phyloP scores from a whole-genome alignment of 2,888 invertebrate genomes.

The Erynnis tages region DNA sequence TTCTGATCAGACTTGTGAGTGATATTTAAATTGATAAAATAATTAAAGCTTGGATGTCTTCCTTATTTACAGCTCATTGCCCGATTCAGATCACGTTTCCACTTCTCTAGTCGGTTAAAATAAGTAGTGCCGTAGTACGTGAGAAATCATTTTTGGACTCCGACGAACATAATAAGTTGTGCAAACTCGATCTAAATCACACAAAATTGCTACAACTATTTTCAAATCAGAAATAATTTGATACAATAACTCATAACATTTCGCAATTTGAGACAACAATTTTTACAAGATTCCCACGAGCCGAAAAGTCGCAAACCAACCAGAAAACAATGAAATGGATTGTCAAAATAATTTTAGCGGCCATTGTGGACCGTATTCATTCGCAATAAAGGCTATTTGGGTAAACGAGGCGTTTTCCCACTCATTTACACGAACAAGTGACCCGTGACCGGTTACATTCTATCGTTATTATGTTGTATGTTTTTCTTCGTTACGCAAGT shows the following conservation, averaged over 20 bases:
- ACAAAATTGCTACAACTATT: slow-evolving; percentile 17
- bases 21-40: too few relatives aligned
- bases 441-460: slow-evolving; percentile 21
- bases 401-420: slow-evolving; percentile 12
- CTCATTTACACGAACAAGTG: slow-evolving; percentile 18
- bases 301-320: slow-evolving; percentile 7
- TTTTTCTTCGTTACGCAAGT: slow-evolving; percentile 12
- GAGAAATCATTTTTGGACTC: slow-evolving; percentile 10
- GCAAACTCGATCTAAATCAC: slow-evolving; percentile 7
- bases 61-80: too few relatives aligned
- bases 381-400: slow-evolving; percentile 13
- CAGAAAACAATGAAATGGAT: slow-evolving; percentile 19
- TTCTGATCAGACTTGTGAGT: too few relatives aligned
- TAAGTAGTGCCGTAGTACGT: slow-evolving; percentile 10
- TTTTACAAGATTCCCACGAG: slow-evolving; percentile 15
- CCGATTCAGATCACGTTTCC: slow-evolving; percentile 17
- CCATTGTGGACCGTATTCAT: slow-evolving; percentile 16
- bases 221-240: slow-evolving; percentile 12
- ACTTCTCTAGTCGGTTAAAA: slow-evolving; percentile 5
- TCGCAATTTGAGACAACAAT: slow-evolving; percentile 14
- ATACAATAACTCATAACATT: slow-evolving; percentile 10
- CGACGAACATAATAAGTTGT: neutral
- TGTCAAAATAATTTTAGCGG: slow-evolving; percentile 22
- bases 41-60: too few relatives aligned
- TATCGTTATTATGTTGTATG: slow-evolving; percentile 13